Base-by-base conservation (phyloP, 2,888 invertebrate genomes). In the Dorcus parallelipipedus region DNA sequence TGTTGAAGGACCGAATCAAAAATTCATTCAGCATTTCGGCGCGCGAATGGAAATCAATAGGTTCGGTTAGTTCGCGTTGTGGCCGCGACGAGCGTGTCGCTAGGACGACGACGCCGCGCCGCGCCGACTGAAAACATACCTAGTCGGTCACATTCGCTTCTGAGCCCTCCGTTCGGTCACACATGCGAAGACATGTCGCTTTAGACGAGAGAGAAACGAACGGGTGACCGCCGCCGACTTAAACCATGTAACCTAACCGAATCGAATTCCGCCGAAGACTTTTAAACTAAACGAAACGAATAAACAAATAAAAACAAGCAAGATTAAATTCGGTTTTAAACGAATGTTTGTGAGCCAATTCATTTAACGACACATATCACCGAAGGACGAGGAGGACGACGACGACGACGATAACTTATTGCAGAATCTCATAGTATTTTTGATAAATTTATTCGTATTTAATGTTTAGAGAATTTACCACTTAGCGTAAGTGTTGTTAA, bases 161-260 rank as follows among this genome's bases (percentile, higher is more conserved):
- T 64, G 58, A 64, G 64, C 64, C 63, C 61, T 63, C 59, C 62
- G 58, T 58, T 43, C 49, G 56, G 59, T 61, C 65, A 63, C 65
- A 63, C 64, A 51, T 53, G 54, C 47, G 42, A 50, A 4, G 3
- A 20, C 45, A 45, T 20, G 45, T 20, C 45, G 45, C 17, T 45
- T 20, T 45, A 45, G 23, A 45, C 17, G 23, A 9, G 45, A 33
- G 26, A 33, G 5, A 26, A 33, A 33, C 26, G 26, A 2, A 33
- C 26, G 26, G 26, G 26, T 33, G 26, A 33, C 6, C 26, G 26
- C 26, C 26, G 26, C 26, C 26, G 26, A 33, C 23, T 45, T 20
- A 45, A 45, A 45, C 45, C 20, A 45, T 45, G 9, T 10, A 45
- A 10, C 14, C 9, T 20, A 45, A 45, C 9, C n/a, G 14, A 8